Percentiles rank a stretch among this genome's conserved stretches.
Conservation (phyloP, 1,140 invertebrate species). For the Agrilus planipennis region DNA sequence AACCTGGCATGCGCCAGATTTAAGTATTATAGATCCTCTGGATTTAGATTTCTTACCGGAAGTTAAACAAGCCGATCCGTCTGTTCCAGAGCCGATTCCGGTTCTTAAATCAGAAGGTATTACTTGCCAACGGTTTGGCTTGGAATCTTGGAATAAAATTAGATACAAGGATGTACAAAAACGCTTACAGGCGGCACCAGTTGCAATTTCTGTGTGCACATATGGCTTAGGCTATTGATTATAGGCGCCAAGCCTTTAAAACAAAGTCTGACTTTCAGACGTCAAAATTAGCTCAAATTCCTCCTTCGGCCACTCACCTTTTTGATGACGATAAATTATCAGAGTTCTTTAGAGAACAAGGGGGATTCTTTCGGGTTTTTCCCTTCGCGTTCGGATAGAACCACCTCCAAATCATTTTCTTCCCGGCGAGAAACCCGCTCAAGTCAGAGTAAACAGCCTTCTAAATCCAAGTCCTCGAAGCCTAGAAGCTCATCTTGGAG, state of each 20-base stretch:
- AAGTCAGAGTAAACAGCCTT: background rate
- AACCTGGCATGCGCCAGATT: background rate
- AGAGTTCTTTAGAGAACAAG: slow-evolving; percentile 1
- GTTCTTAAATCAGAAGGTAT: slow-evolving; percentile 11
- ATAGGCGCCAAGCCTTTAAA: background rate
- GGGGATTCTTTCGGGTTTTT: background rate
- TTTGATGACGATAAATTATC: slow-evolving; percentile 1
- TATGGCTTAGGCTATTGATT: background rate
- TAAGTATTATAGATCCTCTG: background rate
- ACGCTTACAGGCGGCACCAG: slow-evolving; percentile 5
- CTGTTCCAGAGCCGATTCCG: background rate
- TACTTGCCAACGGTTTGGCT: slow-evolving; percentile 13
- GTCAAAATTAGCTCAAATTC: slow-evolving; percentile 1
- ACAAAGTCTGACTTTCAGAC: background rate
- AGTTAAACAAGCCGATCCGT: background rate
- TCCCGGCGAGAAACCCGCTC: background rate
- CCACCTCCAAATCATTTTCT: background rate
- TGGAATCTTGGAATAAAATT: slow-evolving; percentile 15
- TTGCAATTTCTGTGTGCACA: background rate
- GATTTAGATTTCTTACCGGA: background rate
- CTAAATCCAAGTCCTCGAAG: no score
- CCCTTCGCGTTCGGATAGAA: no score
- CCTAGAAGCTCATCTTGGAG: background rate
- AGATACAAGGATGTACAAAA: slow-evolving; percentile 19
- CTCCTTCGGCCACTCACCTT: slow-evolving; percentile 4